phyloP scores from a whole-genome alignment of 2,797 vertebrate species.

The Allenopithecus nigroviridis region DNA sequence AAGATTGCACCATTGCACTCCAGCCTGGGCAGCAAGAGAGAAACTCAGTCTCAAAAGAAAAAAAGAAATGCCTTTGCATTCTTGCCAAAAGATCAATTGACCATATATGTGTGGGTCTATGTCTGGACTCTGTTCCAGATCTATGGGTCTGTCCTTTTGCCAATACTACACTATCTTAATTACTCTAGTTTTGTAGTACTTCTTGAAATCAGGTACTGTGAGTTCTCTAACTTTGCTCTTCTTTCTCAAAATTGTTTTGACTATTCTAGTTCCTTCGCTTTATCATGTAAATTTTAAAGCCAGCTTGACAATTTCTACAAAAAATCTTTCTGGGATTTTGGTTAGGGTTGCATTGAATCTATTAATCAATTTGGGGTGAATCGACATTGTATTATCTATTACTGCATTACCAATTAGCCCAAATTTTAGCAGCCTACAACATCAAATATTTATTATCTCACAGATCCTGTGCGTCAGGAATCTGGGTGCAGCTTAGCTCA shows the following conservation, averaged over 20 bases:
- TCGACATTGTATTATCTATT: not conserved
- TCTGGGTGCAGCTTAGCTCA: not conserved
- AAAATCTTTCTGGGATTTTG: constrained; percentile 20
- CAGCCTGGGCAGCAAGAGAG: too few species aligned
- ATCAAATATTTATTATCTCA: not conserved
- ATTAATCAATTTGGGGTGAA: not conserved
- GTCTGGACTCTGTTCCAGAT: not conserved
- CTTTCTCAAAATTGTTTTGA: not conserved
- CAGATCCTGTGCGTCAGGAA: not conserved
- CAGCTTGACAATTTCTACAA: not conserved
- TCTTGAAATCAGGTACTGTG: not conserved
- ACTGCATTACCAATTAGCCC: not conserved
- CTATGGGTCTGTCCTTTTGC: constrained; percentile 8
- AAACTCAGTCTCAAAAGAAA: not conserved
- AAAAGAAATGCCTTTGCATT: constrained; percentile 7
- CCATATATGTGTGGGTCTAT: not conserved
- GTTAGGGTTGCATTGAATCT: not conserved
- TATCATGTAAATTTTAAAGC: constrained; percentile 15
- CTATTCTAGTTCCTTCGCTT: constrained; percentile 23
- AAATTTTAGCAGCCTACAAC: not conserved
- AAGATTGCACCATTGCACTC: too few species aligned
- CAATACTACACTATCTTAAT: not conserved
- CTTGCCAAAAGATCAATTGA: constrained; percentile 33
- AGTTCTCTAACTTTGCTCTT: not conserved
- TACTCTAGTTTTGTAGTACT: not conserved